These are phyloP conservation scores for Parasteatoda tepidariorum DNA, from an alignment of 1,140 invertebrate genomes.

Conservation along the genomic window DNA sequence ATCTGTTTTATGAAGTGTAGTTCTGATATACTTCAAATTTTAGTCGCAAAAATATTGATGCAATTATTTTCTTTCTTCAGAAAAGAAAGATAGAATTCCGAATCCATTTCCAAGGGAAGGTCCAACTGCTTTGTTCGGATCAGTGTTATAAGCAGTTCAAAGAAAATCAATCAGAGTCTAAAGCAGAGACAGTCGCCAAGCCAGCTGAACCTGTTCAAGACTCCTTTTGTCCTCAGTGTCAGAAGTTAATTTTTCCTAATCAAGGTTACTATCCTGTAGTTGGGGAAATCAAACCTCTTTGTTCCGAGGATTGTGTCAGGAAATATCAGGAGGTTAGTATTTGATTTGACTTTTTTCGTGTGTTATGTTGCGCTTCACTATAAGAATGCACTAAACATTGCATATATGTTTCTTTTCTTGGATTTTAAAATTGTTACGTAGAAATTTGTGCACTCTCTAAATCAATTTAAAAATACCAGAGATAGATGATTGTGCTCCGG, in stretches of 20 bases:
- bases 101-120: constrained; percentile 69
- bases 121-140: constrained; percentile 67
- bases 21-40: no score
- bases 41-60: no score
- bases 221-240: constrained; percentile 61
- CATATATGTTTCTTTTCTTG: no score
- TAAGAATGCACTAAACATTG: background rate
- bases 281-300: constrained; percentile 62
- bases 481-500: no score
- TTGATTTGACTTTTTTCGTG: no score
- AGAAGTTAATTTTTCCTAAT: constrained; percentile 50
- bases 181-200: constrained; percentile 1
- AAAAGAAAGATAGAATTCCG: constrained; percentile 69
- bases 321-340: constrained; percentile 66
- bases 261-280: constrained; percentile 52
- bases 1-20: no score
- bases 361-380: background rate
- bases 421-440: background rate
- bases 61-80: constrained; percentile 64
- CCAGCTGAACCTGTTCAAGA: constrained; percentile 42
- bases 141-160: constrained; percentile 71
- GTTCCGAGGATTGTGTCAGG: constrained; percentile 64
- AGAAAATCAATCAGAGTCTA: constrained; percentile 61
- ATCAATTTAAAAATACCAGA: no score
- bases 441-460: no score